These are phyloP conservation scores for Calliphora vicina DNA, from an alignment of 1,140 invertebrate genomes.

Conservation along the genomic window DNA sequence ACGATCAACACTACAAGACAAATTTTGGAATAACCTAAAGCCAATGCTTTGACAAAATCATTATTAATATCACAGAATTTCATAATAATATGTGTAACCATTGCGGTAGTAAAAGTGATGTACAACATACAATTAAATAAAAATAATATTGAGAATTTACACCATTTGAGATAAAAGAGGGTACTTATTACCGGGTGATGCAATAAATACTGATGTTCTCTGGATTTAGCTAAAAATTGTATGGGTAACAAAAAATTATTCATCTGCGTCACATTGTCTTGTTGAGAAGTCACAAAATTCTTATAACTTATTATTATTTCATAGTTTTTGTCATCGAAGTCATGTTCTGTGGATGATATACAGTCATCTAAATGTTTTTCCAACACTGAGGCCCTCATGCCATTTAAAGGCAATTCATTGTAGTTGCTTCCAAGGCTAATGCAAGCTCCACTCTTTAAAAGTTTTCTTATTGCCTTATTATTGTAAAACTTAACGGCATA, in stretches of 20 bases:
- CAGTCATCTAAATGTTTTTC: slow-evolving; percentile 77
- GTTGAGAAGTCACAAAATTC: slow-evolving; percentile 68
- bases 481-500: slow-evolving; percentile 78
- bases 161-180: neutral
- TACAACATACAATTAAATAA: neutral
- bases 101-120: too few species aligned
- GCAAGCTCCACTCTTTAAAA: slow-evolving; percentile 75
- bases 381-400: slow-evolving; percentile 72
- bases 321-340: slow-evolving; percentile 70
- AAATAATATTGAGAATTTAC: neutral
- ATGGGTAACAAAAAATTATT: neutral
- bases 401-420: slow-evolving; percentile 73
- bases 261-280: neutral
- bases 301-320: slow-evolving; percentile 77
- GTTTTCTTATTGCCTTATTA: slow-evolving; percentile 66
- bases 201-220: neutral
- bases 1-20: slow-evolving; percentile 43
- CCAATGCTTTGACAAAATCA: too few species aligned
- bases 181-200: neutral
- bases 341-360: slow-evolving; percentile 69
- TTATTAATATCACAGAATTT: too few species aligned
- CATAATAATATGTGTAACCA: too few species aligned
- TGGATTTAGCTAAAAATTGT: neutral
- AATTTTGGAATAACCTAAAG: too few species aligned
- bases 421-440: slow-evolving; percentile 74